phyloP scores from a whole-genome alignment of 2,797 vertebrate species.

The Silurus aristotelis region DNA sequence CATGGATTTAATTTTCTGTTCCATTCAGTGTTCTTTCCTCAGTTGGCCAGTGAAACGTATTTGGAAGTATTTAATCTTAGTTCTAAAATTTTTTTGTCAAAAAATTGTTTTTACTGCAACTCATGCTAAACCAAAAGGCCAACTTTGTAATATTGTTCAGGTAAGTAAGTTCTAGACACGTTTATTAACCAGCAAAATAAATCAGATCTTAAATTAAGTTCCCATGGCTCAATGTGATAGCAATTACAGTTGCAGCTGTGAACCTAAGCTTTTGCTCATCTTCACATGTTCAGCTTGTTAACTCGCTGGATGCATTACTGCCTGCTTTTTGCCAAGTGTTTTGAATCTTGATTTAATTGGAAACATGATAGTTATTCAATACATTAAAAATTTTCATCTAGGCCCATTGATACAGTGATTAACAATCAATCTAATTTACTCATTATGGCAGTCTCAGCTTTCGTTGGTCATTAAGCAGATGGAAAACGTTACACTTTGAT shows the following conservation, averaged over 20 bases:
- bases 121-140: constrained; percentile 46
- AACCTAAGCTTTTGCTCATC: constrained; percentile 18
- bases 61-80: constrained; percentile 32
- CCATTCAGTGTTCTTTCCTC: constrained; percentile 26
- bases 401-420: background rate
- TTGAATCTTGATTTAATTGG: constrained; percentile 41
- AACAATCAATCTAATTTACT: background rate
- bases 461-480: background rate
- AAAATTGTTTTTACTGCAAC: constrained; percentile 28
- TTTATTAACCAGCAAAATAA: constrained; percentile 45
- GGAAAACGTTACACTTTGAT: background rate
- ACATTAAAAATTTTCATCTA: background rate
- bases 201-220: constrained; percentile 53
- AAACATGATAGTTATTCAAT: constrained; percentile 17
- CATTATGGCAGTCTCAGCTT: background rate
- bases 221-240: constrained; percentile 52
- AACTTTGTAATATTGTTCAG: constrained; percentile 41
- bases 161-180: constrained; percentile 9
- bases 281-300: constrained; percentile 20
- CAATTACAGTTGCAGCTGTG: constrained; percentile 35
- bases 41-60: constrained; percentile 12
- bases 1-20: constrained; percentile 44
- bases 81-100: background rate
- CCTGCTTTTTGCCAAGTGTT: background rate
- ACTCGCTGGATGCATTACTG: background rate